Conservation (phyloP, 2,797 vertebrate species). For the Petrocephalus schoutedeni region DNA sequence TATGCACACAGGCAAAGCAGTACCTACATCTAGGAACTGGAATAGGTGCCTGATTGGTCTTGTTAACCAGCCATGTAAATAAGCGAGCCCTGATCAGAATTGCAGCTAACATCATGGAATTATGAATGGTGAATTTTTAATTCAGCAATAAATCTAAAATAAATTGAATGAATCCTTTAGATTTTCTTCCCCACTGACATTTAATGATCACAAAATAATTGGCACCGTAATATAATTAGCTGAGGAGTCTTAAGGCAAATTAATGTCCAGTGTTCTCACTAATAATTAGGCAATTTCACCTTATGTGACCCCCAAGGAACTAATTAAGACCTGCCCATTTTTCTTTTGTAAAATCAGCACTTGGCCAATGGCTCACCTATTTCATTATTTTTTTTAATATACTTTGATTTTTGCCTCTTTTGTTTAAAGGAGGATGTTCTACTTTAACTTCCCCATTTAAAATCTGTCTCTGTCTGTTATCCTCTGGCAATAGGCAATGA, state of each 20-base stretch:
- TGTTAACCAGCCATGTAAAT: neutral
- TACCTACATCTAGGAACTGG: neutral
- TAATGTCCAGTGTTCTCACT: constrained; percentile 13
- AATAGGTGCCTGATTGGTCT: neutral
- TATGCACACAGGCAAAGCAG: neutral
- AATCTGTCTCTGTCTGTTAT: neutral
- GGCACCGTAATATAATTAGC: constrained; percentile 1
- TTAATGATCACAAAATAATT: constrained; percentile 5
- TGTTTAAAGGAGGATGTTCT: neutral
- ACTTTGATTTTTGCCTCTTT: neutral
- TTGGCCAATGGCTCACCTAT: neutral
- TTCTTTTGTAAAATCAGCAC: constrained; percentile 8
- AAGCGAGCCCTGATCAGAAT: neutral
- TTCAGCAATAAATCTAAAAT: constrained; percentile 12
- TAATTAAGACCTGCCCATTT: constrained; percentile 18
- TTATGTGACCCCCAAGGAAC: constrained; percentile 11
- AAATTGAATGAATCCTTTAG: constrained; percentile 5
- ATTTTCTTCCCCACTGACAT: neutral
- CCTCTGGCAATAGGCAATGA: neutral
- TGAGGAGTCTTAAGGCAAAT: constrained; percentile 13
- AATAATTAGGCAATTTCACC: constrained; percentile 16
- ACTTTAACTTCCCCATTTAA: neutral
- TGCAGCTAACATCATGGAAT: neutral
- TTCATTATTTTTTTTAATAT: neutral
- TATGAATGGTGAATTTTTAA: neutral